Base-by-base conservation (phyloP, 2,888 invertebrate genomes). In the Sesia bembeciformis region DNA sequence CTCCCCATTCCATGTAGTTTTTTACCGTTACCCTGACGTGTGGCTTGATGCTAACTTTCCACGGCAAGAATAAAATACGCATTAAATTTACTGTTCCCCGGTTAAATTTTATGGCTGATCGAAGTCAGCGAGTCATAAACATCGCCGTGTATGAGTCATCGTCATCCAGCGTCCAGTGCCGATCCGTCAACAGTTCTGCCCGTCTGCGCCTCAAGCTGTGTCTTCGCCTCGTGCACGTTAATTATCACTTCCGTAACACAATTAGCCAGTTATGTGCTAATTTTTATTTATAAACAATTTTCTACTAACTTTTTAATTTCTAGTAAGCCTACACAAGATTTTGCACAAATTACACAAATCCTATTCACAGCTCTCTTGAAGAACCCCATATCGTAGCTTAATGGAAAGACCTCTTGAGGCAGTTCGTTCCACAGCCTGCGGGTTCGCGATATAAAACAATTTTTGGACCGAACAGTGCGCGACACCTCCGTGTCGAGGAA, bases 211-310 rank as follows among this genome's bases (percentile, higher is more conserved):
- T 62, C 64, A 54, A 52, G 60, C 63, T 61, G 72, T 76, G 76
- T 83, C 81, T 73, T 69, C 84, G 67, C 77, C 71, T 74, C 68
- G 61, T 59, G 61, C 67, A 60, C 73, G 79, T 81, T 84, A 74
- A 84, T 86, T 82, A 84, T 76, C 81, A 70, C 81, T 69, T 69
- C 62, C 63, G 67, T 64, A 64, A 67, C 67, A 50, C 51, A 56
- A 53, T 53, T 56, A 56, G 65, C 68, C 61, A 56, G 63, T 54
- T 61, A 58, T 59, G 57, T 61, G 57, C 56, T 57, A 59, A 55
- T 61, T 56, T 60, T 57, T 63, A 61, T 62, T 64, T 64, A 66
- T 62, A 61, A 64, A 54, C 57, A 54, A 42, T 7, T 23, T 2
- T 23, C 23, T 2, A 23, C 23, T 23, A 46, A 46, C 46, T 46